Evolutionary conservation across 2,888 invertebrate genomes (phyloP).

Genomic region (Hybos culiciformis): DNA sequence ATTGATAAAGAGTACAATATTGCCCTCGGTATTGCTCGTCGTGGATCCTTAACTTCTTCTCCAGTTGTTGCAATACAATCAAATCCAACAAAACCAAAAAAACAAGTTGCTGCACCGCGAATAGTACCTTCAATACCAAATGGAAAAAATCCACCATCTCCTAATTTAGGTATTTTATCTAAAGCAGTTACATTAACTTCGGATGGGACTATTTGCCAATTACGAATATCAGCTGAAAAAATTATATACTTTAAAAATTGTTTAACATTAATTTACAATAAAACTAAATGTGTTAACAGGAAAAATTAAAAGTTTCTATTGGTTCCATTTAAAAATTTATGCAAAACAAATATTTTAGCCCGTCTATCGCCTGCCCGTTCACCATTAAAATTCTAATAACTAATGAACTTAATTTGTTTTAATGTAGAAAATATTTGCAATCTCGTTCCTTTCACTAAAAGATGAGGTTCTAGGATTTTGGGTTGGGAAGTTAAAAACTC

Average conservation of each 20-base stretch:
- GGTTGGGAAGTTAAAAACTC: too few species aligned
- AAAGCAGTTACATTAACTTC: slow-evolving; percentile 20
- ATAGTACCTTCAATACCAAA: slow-evolving; percentile 71
- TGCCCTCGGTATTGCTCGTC: slow-evolving; percentile 67
- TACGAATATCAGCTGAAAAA: slow-evolving; percentile 35
- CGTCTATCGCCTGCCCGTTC: too few species aligned
- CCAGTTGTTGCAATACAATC: slow-evolving; percentile 72
- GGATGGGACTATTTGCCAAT: slow-evolving; percentile 40
- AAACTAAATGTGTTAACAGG: too few species aligned
- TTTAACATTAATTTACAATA: too few species aligned
- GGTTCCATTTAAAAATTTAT: neutral
- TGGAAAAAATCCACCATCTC: slow-evolving; percentile 79
- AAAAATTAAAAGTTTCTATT: too few species aligned
- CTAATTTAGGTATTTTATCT: slow-evolving; percentile 33
- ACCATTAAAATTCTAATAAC: too few species aligned
- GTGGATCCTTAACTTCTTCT: slow-evolving; percentile 82
- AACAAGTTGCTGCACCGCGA: slow-evolving; percentile 66
- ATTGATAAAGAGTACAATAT: slow-evolving; percentile 65
- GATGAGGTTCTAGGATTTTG: too few species aligned
- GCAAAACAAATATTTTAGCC: neutral
- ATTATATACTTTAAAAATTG: too few species aligned
- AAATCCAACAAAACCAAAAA: slow-evolving; percentile 88
- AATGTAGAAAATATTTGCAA: too few species aligned
- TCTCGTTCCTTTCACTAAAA: too few species aligned
- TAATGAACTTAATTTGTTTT: too few species aligned